phyloP scores from a whole-genome alignment of 2,888 invertebrate genomes.

The Drosophila trichaetosa region DNA sequence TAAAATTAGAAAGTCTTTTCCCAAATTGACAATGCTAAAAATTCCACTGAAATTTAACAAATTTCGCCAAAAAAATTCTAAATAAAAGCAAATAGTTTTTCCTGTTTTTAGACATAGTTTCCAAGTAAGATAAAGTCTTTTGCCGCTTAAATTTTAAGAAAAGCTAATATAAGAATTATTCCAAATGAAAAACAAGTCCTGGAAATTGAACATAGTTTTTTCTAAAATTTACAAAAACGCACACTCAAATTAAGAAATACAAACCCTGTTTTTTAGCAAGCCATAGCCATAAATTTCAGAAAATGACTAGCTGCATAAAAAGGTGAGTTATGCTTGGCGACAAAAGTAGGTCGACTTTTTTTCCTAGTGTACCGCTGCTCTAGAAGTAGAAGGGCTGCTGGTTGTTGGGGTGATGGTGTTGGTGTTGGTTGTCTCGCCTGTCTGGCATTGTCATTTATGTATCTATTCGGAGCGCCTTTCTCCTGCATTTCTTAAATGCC shows the following conservation, averaged over 20 bases:
- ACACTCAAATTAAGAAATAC: not conserved
- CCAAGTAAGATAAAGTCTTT: no score
- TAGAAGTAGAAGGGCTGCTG: slow-evolving; percentile 4
- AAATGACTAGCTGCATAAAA: not conserved
- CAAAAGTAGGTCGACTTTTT: not conserved
- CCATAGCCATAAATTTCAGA: not conserved
- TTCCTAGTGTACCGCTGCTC: not conserved
- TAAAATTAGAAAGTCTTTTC: not conserved
- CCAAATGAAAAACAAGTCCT: not conserved
- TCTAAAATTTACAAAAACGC: not conserved
- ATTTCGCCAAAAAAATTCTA: not conserved
- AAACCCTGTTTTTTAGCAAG: not conserved
- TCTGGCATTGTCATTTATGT: slow-evolving; percentile 78
- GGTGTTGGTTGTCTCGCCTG: slow-evolving; percentile 45
- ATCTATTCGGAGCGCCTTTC: slow-evolving; percentile 71
- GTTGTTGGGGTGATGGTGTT: slow-evolving; percentile 1
- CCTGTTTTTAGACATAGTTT: no score
- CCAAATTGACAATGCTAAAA: not conserved
- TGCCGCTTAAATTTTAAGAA: no score
- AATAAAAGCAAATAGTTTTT: not conserved
- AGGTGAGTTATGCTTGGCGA: not conserved
- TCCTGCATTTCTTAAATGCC: slow-evolving; percentile 82
- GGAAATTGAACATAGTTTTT: not conserved
- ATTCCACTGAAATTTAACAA: not conserved
- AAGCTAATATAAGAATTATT: not conserved